Evolutionary conservation across 2,888 invertebrate species (phyloP), one percentile per base, ranked within the genome.

Genomic region (Auanema freiburgensis): DNA sequence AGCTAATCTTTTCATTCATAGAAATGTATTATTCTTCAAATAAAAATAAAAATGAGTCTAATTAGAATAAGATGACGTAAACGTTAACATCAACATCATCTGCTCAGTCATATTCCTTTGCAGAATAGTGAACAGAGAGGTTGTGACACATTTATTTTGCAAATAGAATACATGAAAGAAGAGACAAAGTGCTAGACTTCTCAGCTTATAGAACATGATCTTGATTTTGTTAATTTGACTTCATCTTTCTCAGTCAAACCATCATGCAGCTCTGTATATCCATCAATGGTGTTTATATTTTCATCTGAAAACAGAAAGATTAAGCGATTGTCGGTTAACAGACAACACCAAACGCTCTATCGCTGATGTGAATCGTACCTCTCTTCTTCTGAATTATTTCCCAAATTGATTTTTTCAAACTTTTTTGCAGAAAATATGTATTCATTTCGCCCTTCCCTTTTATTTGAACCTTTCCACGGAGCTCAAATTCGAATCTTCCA

Each of bases 391-490:
- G 70, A 53, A 79, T 75, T 40, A 80, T 79, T 66, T 80, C 80
- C 80, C 80, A 80, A 56, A 80, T 71, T 21, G 80, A 80, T 49
- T 76, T 66, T 66, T 80, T 80, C 50, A 64, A 68, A 53, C 78
- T 78, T 40, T 72, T 66, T 33, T 65, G 42, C n/a, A 80, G 65
- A 54, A 76, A 80, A 63, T 72, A 79, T 0, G 80, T 80, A 33
- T 77, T 71, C 80, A 80, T 79, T 52, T 76, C 72, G 2, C 76
- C 79, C 25, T 78, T 78, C 49, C 78, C 79, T 62, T 80, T 80
- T 44, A 81, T 77, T 33, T 65, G 65, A 11, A 77, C 72, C 42
- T 63, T 69, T 33, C 80, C 81, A 10, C 81, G 74, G 8, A 69
- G 50, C 23, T 72, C 68, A 59, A 81, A 81, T 42, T 74, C 72